These are phyloP conservation scores for Bagarius yarrelli DNA, from an alignment of 2,113 vertebrate genomes.

Conservation along the genomic window DNA sequence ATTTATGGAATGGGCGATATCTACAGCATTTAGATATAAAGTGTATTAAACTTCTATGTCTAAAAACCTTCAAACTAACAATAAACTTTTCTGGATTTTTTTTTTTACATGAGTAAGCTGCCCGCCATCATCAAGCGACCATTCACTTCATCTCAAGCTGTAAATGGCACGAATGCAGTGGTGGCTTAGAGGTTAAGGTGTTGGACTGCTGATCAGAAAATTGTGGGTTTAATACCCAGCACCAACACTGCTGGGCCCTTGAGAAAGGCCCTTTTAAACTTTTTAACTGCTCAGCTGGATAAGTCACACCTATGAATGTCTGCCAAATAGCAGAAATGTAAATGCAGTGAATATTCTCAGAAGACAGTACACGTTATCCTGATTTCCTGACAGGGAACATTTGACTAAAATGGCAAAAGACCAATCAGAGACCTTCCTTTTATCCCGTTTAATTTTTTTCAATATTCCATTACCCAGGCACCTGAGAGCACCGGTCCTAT, in stretches of 20 bases:
- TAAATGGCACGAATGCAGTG: neutral
- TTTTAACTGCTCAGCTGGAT: no score
- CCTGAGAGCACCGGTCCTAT: neutral
- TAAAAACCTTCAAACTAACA: neutral
- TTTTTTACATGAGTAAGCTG: neutral
- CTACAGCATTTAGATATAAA: neutral
- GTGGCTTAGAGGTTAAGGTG: no score
- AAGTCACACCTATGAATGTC: no score
- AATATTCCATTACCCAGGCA: neutral
- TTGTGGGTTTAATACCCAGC: no score
- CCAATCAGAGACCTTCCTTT: neutral
- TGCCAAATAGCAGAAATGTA: neutral
- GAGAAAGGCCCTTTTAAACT: no score
- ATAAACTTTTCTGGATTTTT: neutral
- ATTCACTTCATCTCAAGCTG: neutral
- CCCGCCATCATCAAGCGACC: neutral
- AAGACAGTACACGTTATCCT: neutral
- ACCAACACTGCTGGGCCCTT: no score
- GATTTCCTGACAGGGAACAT: neutral
- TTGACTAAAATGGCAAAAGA: neutral
- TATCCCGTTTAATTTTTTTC: neutral
- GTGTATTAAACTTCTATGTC: neutral
- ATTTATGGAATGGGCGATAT: neutral
- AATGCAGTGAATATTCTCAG: neutral
- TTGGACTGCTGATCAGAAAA: no score